These are phyloP conservation scores for Nothobranchius furzeri DNA, from an alignment of 2,113 vertebrate species.

Conservation along the genomic window DNA sequence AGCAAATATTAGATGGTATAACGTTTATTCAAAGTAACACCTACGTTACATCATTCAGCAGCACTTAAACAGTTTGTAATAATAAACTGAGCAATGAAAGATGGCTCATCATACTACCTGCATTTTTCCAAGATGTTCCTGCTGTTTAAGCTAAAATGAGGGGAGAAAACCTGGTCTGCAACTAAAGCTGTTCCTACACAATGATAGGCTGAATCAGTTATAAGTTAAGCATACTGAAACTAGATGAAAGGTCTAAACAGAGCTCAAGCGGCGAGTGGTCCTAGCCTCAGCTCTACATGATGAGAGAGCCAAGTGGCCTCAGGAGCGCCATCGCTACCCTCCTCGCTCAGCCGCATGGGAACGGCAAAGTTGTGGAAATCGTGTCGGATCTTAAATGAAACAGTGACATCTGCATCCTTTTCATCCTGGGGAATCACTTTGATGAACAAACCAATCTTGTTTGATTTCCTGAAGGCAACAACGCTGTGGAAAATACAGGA, in stretches of 20 bases:
- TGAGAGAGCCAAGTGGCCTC: slow-evolving; percentile 96
- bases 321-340: slow-evolving; percentile 71
- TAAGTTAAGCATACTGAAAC: slow-evolving; percentile 14
- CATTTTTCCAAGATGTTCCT: neutral
- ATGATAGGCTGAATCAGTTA: slow-evolving; percentile 46
- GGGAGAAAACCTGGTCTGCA: neutral
- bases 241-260: slow-evolving; percentile 7
- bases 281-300: slow-evolving; percentile 93
- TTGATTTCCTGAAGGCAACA: slow-evolving; percentile 97
- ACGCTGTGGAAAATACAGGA: slow-evolving; percentile 76
- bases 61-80: neutral
- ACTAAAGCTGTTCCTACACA: neutral
- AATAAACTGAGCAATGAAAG: neutral
- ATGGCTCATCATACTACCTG: neutral
- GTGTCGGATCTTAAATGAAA: slow-evolving; percentile 95
- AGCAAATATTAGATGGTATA: no score
- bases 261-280: slow-evolving; percentile 85
- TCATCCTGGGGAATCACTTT: slow-evolving; percentile 94
- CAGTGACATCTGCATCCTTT: slow-evolving; percentile 85
- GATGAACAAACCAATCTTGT: slow-evolving; percentile 98
- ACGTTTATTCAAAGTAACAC: neutral
- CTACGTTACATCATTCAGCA: neutral
- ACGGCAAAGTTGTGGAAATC: slow-evolving; percentile 95
- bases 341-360: slow-evolving; percentile 87
- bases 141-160: slow-evolving; percentile 10